These are phyloP conservation scores for Lycaena phlaeas DNA, from an alignment of 2,888 invertebrate species.

Conservation along the genomic window DNA sequence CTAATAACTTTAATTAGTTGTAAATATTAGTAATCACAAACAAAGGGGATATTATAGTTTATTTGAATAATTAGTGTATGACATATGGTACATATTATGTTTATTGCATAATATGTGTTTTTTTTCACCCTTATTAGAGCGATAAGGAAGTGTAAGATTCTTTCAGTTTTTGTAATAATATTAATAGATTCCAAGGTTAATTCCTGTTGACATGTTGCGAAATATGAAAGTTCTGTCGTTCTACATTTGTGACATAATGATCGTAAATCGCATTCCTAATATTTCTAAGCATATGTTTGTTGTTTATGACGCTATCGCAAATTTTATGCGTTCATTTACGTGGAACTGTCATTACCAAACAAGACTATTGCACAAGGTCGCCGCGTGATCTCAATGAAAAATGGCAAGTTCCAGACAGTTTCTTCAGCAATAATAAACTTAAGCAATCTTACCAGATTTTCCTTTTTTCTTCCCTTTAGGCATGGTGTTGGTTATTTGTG, in stretches of 20 bases:
- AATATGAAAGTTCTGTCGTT: background rate
- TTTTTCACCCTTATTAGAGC: background rate
- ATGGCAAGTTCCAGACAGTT: conserved; percentile 34
- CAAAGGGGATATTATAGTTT: too few relatives aligned
- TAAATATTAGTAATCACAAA: too few relatives aligned
- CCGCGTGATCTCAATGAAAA: conserved; percentile 64
- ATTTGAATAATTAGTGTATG: background rate
- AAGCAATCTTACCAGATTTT: conserved; percentile 81
- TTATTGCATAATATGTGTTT: background rate
- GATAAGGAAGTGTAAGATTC: background rate
- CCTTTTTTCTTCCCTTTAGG: conserved; percentile 85
- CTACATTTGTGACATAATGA: background rate
- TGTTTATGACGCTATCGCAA: conserved; percentile 15
- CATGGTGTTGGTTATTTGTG: conserved; percentile 68
- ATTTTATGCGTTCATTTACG: conserved; percentile 37
- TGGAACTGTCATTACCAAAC: conserved; percentile 42
- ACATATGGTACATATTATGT: background rate
- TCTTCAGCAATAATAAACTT: too few relatives aligned
- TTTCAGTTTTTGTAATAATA: background rate
- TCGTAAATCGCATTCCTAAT: background rate
- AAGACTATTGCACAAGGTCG: conserved; percentile 61
- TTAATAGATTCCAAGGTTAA: conserved; percentile 7
- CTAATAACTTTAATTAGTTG: too few relatives aligned
- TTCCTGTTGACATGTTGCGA: conserved; percentile 1
- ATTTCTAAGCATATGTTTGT: background rate